Evolutionary conservation across 2,888 invertebrate species (phyloP), one percentile per base, ranked within the genome.

Genomic region (Craniophora ligustri): DNA sequence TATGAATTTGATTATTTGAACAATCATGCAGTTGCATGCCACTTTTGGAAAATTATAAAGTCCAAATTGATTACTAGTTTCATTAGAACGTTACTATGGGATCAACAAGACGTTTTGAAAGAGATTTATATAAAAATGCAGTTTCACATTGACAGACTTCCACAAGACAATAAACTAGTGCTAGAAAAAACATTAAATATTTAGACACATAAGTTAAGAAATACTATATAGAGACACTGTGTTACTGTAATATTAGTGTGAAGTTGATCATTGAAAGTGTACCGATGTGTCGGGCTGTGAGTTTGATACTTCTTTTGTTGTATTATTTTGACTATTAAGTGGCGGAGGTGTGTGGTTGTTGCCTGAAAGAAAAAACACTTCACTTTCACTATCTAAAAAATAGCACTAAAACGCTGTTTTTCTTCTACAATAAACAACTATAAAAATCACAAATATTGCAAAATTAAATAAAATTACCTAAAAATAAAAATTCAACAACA

Each of bases 281-380:
- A 91, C 91, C 91, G 87, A 86, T 73, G 84, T 86, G 81, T 83
- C 82, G 72, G 84, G 78, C 79, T 81, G 81, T 85, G 80, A 77
- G 54, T 81, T 82, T 57, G 78, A 67, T 66, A 84, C 82, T 75
- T 81, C 83, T 39, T 75, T 78, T 79, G 86, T 79, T 77, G 82
- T 79, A 70, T 84, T 85, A 84, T 84, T 86, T 86, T 82, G 86
- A 78, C 76, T 75, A 77, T 80, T 82, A 67, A 79, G 82, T 81
- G 86, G 72, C 47, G 58, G 48, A 44, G 66, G 83, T 82, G 83
- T 82, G 72, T 84, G 84, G 78, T 87, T 86, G 79, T 88, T 85
- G 79, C 91, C 92, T 92, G 92, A 77, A 92, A 92, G 21, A 4
- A 26, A 79, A 80, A 82, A 76, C 74, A 68, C 67, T 66, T 18